Evolutionary conservation across 1,140 invertebrate species (phyloP), one percentile per base, ranked within the genome.

Genomic region (Drosophila tsacasi): DNA sequence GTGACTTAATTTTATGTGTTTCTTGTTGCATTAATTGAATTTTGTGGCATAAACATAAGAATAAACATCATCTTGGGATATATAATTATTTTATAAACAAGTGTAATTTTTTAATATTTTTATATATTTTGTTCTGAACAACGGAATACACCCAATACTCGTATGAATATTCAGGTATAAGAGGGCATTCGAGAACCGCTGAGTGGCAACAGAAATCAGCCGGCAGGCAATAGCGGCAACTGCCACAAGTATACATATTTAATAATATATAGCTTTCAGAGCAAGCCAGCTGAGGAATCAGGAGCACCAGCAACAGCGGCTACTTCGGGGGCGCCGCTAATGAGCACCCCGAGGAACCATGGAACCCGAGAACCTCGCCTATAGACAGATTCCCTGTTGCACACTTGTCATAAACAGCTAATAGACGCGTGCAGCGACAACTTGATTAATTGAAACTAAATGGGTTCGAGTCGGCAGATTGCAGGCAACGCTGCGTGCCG

Each of bases 371-470:
- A 27, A 52, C 44, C 37, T 82, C 60, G 21, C 19, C 50, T 5
- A 15, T 15, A 12, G 12, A 50, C 19, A 68, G 32, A 71, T 46
- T 66, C 59, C 64, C 57, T 75, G 35, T 39, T 39, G 57, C 46
- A 60, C 74, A 67, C 58, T 58, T 85, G 76, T 87, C 83, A 86
- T 86, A 86, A 86, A 87, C 83, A 86, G 83, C 83, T 86, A 86
- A 86, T 86, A 87, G 83, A 87, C 79, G 83, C 83, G 76, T 76
- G 76, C 83, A 86, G 83, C 83, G 83, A 86, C 83, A 86, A 87
- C 83, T 83, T 86, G 83, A 86, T 86, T 86, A 86, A 86, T 86
- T 86, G 83, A 86, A 86, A 87, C 79, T 76, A 87, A 86, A 86
- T 86, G 83, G 66, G 69, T 60, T 39, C 54, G 67, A 74, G 69